Evolutionary conservation across 2,888 invertebrate genomes (phyloP), one percentile per base, ranked within the genome.

Genomic region (Phlogophora meticulosa): DNA sequence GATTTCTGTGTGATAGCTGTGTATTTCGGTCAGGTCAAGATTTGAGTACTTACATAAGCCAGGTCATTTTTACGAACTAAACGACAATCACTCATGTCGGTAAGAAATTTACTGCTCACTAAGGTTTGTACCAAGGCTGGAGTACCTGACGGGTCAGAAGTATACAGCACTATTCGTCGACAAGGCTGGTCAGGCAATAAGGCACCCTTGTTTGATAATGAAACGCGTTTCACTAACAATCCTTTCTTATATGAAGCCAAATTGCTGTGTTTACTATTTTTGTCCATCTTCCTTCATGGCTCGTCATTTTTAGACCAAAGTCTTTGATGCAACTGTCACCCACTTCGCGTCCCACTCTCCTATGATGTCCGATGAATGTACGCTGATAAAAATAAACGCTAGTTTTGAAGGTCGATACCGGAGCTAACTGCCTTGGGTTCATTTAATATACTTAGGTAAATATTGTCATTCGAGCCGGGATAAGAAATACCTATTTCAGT

Each of bases 1-100:
- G 24, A 38, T 58, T 38, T 13, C 15, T 52, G 7, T 58, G 1
- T 58, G n/a, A n/a, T 34, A 43, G 24, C 22, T 61, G 13, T 38
- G 40, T 34, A 62, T 40, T n/a, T 34, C 17, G 22, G 15, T 62
- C 17, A 24, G 32, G 17, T 64, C 52, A 52, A 64, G 11, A 43
- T 28, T 13, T n/a, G 1, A 17, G 20, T 43, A 66, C 67, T 56
- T 55, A 46, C 56, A 45, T 38, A 15, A 43, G 9, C n/a, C 7
- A n/a, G 20, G 17, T 5, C 11, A 17, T 55, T 42, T 7, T 17
- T 11, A 11, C 10, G 9, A 34, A 32, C 9, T 34, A 32, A 40
- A 15, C 9, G 15, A n/a, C 0, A 17, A 15, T 1, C 32, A 4
- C 11, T 15, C 7, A 49, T 32, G 1, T 34, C 4, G 13, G 11